Evolutionary conservation across 1,140 invertebrate genomes (phyloP), one percentile per base, ranked within the genome.

Genomic region (Mactra quadrangularis): DNA sequence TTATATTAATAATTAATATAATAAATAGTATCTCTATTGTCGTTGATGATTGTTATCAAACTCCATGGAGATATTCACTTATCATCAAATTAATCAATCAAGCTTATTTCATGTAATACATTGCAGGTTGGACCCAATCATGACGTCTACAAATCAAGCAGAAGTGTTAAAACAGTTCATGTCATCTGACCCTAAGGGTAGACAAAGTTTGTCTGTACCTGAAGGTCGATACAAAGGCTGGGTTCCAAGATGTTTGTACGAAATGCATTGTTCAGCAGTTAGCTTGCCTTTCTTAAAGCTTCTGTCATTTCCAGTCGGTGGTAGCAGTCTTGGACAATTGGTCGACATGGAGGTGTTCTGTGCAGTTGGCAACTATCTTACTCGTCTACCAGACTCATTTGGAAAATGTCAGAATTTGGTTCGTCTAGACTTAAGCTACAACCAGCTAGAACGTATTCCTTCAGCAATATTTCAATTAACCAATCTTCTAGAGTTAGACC

Each of bases 161-260:
- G 87, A 89, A 50, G 64, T 82, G 0, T 74, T 87, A 47, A 83
- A 83, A 74, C 85, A 88, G 68, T 88, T 87, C 70, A 59, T 90
- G 22, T 64, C 64, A 19, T 75, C 31, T 22, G 83, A 85, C 15
- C 76, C 59, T 1, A 85, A 88, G 50, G 87, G 85, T 2, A 71
- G 77, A 50, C 71, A 78, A 52, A 66, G 78, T 2, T 77, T 91
- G 33, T n/a, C 50, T n/a, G 86, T 91, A 13, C 89, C 89, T 11
- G 90, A 90, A 53, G 90, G 90, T n/a, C 83, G 87, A 9, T 91
- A 86, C 82, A 90, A 90, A 55, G 90, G 90, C 41, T 91, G 90
- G 90, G 83, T 91, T 4, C 90, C 90, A 17, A 76, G 87, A 35
- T 77, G 81, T 50, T 64, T 91, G 29, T 91, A 90, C 77, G 85